phyloP scores from a whole-genome alignment of 2,888 invertebrate genomes.

The Polydrusus cervinus region DNA sequence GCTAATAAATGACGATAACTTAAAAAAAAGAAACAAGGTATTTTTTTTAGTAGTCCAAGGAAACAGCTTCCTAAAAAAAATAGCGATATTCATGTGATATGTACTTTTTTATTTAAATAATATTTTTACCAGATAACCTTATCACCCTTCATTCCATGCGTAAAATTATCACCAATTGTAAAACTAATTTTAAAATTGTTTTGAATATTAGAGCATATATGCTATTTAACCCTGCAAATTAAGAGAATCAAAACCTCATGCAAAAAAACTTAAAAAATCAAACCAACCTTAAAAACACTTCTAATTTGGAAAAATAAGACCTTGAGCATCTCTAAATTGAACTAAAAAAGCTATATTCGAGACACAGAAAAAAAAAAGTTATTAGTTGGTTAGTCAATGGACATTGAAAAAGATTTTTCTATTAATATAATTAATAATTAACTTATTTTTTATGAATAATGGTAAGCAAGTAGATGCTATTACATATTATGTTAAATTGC shows the following conservation, averaged over 20 bases:
- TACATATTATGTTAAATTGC: no score
- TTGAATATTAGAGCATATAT: conserved; percentile 9
- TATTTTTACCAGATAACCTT: no score
- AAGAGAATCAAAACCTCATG: conserved; percentile 20
- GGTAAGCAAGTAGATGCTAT: no score
- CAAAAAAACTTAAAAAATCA: conserved; percentile 31
- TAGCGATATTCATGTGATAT: no score
- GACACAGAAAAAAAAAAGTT: conserved; percentile 23
- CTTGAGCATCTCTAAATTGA: conserved; percentile 37
- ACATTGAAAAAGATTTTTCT: background rate
- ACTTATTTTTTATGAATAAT: no score
- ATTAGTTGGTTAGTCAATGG: conserved; percentile 19
- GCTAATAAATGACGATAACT: background rate
- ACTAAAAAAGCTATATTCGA: conserved; percentile 43
- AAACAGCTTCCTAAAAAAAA: no score
- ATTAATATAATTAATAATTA: no score
- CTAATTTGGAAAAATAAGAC: conserved; percentile 34
- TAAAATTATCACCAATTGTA: no score
- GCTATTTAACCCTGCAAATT: background rate
- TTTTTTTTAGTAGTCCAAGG: no score
- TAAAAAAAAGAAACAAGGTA: background rate
- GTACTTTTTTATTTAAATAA: no score
- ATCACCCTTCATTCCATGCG: no score
- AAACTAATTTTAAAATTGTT: background rate
- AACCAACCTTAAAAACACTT: conserved; percentile 33